Evolutionary conservation across 2,113 vertebrate species (phyloP), one percentile per base, ranked within the genome.

Genomic region (Vicugna pacos): DNA sequence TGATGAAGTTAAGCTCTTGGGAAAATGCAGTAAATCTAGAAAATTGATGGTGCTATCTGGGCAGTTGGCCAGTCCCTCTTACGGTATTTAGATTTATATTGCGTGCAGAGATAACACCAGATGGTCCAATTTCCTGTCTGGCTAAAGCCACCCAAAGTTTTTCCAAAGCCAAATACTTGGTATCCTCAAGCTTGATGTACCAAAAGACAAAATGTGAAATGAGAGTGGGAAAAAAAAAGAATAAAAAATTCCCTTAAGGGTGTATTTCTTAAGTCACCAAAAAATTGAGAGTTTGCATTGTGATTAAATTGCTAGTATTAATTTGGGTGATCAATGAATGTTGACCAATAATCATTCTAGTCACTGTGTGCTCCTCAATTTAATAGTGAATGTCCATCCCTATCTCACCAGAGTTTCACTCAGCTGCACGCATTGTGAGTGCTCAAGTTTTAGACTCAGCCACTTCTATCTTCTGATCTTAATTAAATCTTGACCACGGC

Each of bases 1-100:
- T 22, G 2, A 82, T 82, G 56, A 82, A 82, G 2, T 73, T 35
- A 38, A 89, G 65, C 28, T 89, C 48, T 94, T 56, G 46, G 75
- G 19, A 89, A 94, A 94, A 83, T n/a, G 65, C 73, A 89, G 7
- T 28, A 72, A 81, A 89, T 64, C 32, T 73, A 72, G 48, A 83
- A 26, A 83, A 67, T 30, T 54, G 28, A 11, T 83, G 22, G 19
- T 73, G 14, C 42, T 88, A 42, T 64, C 76, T 64, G 38, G 56
- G 56, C 16, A 73, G 42, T 73, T 89, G 22, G 67, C n/a, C 54
- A 82, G 65, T 89, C 46, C 62, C 46, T 42, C 85, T 89, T 62
- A 89, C 16, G 28, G 38, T 65, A 73, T 54, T 19, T 94, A 46
- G 48, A 93, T 15, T n/a, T 67, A 67, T 2, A 28, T 76, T 86